Evolutionary conservation across 2,113 vertebrate genomes (phyloP).

Genomic region (Salvelinus namaycush): DNA sequence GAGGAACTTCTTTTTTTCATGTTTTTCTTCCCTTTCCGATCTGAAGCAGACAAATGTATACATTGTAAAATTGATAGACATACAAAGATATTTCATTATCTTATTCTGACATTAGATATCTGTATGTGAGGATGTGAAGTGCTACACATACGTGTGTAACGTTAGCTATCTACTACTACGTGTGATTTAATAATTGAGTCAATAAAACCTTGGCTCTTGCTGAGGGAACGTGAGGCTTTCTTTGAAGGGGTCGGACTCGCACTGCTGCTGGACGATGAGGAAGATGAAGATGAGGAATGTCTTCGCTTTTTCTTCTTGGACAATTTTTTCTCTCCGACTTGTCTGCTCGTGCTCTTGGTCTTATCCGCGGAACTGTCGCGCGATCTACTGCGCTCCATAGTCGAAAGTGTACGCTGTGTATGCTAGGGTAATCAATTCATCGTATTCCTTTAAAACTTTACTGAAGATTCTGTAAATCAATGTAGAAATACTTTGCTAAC

Average conservation of each 20-base stretch:
- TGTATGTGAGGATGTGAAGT: no score
- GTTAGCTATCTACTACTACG: no score
- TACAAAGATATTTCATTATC: no score
- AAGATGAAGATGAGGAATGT: conserved; percentile 53
- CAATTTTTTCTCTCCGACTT: conserved; percentile 45
- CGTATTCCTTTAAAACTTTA: no score
- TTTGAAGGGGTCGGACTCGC: conserved; percentile 58
- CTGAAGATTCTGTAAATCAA: no score
- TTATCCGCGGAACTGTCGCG: conserved; percentile 66
- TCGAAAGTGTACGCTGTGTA: no score
- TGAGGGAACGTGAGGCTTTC: conserved; percentile 45
- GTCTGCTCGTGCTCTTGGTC: conserved; percentile 22
- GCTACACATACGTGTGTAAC: no score
- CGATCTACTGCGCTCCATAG: conserved; percentile 78
- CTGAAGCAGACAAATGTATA: conserved; percentile 58
- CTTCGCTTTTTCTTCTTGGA: conserved; percentile 62
- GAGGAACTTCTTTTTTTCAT: conserved; percentile 67
- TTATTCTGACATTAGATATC: no score
- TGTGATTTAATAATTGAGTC: not conserved
- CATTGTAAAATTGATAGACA: not conserved
- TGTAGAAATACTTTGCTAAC: no score
- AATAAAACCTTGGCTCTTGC: conserved; percentile 67
- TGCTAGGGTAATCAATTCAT: no score
- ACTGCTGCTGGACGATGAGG: conserved; percentile 69
- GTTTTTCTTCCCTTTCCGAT: conserved; percentile 77